Percentiles rank a stretch among this genome's conserved stretches.
phyloP scores from a whole-genome alignment of 1,140 invertebrate species.

The Phymastichus coffea region DNA sequence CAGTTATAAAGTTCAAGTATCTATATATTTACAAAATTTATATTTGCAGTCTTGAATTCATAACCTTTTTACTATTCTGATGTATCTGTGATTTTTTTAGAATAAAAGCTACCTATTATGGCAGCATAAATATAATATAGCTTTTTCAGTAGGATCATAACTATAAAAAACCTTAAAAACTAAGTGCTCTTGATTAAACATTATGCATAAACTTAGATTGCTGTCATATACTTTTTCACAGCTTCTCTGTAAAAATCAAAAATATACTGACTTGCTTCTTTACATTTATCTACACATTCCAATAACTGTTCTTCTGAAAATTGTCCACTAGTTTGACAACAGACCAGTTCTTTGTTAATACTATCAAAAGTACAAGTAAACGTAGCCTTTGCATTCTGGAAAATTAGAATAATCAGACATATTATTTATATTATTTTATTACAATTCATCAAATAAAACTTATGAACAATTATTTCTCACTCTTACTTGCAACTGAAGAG shows the following conservation, averaged over 20 bases:
- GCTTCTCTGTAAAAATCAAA: conserved; percentile 72
- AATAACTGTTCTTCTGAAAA: conserved; percentile 67
- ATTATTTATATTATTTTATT: conserved; percentile 11
- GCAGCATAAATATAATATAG: background rate
- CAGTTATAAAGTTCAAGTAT: background rate
- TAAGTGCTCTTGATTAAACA: too few relatives aligned
- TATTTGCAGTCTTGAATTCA: background rate
- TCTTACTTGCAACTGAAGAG: conserved; percentile 55
- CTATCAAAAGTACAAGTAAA: conserved; percentile 75
- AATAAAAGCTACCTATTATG: background rate
- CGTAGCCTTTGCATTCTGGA: conserved; percentile 55
- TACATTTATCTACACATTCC: conserved; percentile 64
- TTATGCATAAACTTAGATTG: conserved; percentile 43
- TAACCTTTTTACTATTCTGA: background rate
- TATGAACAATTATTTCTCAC: conserved; percentile 11
- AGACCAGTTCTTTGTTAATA: conserved; percentile 62
- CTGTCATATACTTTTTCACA: conserved; percentile 59
- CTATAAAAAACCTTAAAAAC: too few relatives aligned
- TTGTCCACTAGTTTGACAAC: conserved; percentile 67
- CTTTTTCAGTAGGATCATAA: too few relatives aligned
- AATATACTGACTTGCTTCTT: conserved; percentile 63
- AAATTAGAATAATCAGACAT: conserved; percentile 13
- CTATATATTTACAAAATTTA: background rate
- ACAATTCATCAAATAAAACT: conserved; percentile 8
- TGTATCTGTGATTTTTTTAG: background rate